phyloP scores from a whole-genome alignment of 2,797 vertebrate genomes.

The Eulemur rubriventer region DNA sequence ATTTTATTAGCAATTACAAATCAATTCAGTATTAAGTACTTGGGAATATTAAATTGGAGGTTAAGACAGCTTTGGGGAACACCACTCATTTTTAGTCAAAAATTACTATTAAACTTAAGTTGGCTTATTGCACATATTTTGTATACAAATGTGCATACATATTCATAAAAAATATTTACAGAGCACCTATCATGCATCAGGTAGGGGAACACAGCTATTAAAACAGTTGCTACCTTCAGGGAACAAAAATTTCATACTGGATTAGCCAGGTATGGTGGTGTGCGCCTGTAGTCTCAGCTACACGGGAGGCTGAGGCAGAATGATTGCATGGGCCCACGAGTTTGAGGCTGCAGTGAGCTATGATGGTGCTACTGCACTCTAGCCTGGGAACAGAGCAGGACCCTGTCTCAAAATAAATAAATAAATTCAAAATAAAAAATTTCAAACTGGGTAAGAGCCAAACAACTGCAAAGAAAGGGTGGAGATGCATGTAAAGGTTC shows the following conservation, averaged over 20 bases:
- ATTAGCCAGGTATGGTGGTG: not conserved
- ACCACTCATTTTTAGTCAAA: not conserved
- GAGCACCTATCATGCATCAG: not conserved
- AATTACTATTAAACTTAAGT: not conserved
- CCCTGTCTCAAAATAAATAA: not conserved
- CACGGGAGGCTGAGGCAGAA: too few relatives aligned
- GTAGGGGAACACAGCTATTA: not conserved
- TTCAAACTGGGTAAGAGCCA: not conserved
- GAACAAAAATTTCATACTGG: not conserved
- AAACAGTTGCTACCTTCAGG: not conserved
- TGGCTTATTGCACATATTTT: slow-evolving; percentile 10
- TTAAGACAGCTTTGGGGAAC: not conserved
- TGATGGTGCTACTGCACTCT: not conserved
- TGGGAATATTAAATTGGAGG: not conserved
- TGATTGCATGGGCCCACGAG: not conserved
- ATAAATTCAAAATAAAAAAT: not conserved
- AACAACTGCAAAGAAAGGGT: not conserved
- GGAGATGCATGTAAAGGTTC: not conserved
- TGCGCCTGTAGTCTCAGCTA: not conserved
- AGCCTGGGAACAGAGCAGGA: not conserved
- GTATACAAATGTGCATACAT: not conserved
- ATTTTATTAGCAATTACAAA: slow-evolving; percentile 2
- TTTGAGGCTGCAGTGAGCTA: not conserved
- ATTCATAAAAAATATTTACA: not conserved
- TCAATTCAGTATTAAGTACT: not conserved